Conservation (phyloP, 2,888 invertebrate species). For the Aleiodes leptofemur region DNA sequence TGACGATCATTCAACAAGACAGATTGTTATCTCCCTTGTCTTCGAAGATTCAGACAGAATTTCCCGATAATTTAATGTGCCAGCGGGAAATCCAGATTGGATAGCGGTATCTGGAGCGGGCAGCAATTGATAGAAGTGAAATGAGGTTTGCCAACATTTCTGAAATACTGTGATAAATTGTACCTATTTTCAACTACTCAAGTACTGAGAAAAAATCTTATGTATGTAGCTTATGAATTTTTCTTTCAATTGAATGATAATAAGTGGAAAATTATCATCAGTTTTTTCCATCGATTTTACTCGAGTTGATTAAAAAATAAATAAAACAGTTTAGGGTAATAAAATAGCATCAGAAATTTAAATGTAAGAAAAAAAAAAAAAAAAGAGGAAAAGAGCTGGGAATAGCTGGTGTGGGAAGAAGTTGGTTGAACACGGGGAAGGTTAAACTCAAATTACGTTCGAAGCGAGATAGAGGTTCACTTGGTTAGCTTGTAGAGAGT, state of each 20-base stretch:
- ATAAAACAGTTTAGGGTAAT: slow-evolving; percentile 32
- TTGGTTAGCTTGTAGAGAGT: slow-evolving; percentile 11
- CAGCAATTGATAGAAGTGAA: slow-evolving; percentile 57
- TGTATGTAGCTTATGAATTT: neutral
- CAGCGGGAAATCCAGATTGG: slow-evolving; percentile 55
- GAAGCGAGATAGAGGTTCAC: slow-evolving; percentile 41
- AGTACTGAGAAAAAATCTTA: neutral
- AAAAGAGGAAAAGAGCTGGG: neutral
- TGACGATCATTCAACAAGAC: slow-evolving; percentile 1
- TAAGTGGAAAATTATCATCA: neutral
- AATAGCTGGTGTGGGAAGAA: slow-evolving; percentile 1
- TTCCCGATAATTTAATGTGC: slow-evolving; percentile 62
- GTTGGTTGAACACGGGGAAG: slow-evolving; percentile 46
- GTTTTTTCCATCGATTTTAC: too few relatives aligned
- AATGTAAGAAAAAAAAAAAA: neutral
- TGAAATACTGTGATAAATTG: slow-evolving; percentile 6
- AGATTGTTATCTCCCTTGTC: slow-evolving; percentile 15
- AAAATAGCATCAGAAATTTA: slow-evolving; percentile 13
- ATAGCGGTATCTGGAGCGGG: slow-evolving; percentile 52
- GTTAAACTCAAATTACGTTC: slow-evolving; percentile 54
- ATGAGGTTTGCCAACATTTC: slow-evolving; percentile 41
- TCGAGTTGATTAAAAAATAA: slow-evolving; percentile 37
- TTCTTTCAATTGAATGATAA: neutral
- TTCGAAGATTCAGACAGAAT: slow-evolving; percentile 48
- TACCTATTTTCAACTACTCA: neutral